Evolutionary conservation across 2,888 invertebrate species (phyloP), one percentile per base, ranked within the genome.

Genomic region (Dryobotodes eremita): DNA sequence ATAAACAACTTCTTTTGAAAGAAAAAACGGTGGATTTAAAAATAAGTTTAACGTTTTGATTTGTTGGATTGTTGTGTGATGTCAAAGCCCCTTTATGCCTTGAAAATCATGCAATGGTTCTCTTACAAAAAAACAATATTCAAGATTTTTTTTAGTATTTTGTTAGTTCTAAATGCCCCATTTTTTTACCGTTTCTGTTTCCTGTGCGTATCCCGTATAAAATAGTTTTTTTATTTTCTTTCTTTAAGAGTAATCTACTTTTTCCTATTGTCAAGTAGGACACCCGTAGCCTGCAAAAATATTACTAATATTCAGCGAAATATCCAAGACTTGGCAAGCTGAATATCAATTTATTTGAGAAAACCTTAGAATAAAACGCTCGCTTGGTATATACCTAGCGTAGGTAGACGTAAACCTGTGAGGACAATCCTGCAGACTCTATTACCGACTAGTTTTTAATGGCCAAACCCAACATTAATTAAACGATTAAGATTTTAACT

Each of bases 1-100:
- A 79, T 86, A 86, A 82, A 85, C 59, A 50, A 77, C 46, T 85
- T 79, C 64, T 86, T 62, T 62, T 50, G 23, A 48, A 62, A 2
- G 31, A n/a, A 61, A 79, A 83, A 61, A 50, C 17, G 15, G 70
- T 73, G 20, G 26, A 57, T 61, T 66, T 23, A 53, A 46, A 53
- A 80, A 74, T 26, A 81, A 69, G 50, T 31, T 65, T 65, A n/a
- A 7, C 4, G 4, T 59, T 79, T 53, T 68, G 66, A 77, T 83
- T 68, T 79, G 31, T 36, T 15, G 7, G 46, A 69, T 23, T 55
- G 66, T 17, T 77, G 2, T 31, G 26, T 8, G 5, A 36, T 53
- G 15, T 77, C 69, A 31, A 69, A 4, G 26, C 4, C 15, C 15
- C 13, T 62, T 11, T 13, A 6, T 36, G 46, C 4, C 23, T 62